These are phyloP conservation scores for Romanomermis culicivorax DNA, from an alignment of 2,888 invertebrate species.

Conservation along the genomic window DNA sequence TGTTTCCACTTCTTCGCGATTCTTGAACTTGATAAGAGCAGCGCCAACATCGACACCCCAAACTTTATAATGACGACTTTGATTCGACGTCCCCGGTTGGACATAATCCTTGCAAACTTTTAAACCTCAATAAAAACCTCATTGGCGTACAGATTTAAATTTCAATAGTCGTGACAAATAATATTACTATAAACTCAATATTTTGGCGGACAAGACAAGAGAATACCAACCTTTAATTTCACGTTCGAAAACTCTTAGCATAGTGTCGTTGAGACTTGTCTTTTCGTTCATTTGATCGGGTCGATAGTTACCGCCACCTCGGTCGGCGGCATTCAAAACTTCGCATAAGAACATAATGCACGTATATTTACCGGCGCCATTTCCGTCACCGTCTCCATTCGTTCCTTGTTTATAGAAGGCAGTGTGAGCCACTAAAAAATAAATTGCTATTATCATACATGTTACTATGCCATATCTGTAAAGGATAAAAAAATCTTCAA, in stretches of 20 bases:
- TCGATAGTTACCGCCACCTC: background rate
- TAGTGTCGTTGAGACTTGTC: background rate
- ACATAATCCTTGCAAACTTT: background rate
- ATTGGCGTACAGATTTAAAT: background rate
- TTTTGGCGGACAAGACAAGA: too few relatives aligned
- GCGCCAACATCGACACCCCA: background rate
- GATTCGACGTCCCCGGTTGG: background rate
- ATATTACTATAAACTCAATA: too few relatives aligned
- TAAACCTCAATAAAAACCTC: background rate
- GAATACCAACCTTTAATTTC: slow-evolving; percentile 2
- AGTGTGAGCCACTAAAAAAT: slow-evolving; percentile 67
- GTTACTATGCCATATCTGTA: background rate
- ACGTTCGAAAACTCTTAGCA: background rate
- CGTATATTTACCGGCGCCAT: background rate
- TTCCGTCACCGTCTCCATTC: background rate
- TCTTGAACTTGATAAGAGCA: background rate
- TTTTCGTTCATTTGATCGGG: background rate
- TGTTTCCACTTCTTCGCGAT: background rate
- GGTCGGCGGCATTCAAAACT: background rate
- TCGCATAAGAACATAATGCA: background rate
- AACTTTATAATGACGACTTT: background rate
- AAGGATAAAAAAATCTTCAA: background rate
- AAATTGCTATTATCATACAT: background rate
- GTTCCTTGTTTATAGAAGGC: slow-evolving; percentile 51
- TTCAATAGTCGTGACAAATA: background rate